Conservation (phyloP, 2,888 invertebrate species). For the Heteropelma amictum region DNA sequence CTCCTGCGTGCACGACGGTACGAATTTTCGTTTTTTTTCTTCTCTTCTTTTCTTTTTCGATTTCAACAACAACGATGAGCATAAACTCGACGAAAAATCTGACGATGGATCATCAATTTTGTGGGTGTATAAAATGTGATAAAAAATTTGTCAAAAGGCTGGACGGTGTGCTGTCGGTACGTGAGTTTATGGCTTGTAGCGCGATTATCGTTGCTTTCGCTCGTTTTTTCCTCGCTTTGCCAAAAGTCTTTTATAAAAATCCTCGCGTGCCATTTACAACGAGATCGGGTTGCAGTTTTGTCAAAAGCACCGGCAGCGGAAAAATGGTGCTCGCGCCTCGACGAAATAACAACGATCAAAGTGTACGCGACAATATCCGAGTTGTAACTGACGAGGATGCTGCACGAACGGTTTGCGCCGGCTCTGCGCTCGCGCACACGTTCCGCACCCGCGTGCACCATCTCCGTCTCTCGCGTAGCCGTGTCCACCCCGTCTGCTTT, state of each 20-base stretch:
- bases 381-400: conserved; percentile 76
- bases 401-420: conserved; percentile 75
- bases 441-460: conserved; percentile 60
- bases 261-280: no score
- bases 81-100: no score
- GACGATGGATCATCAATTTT: not conserved
- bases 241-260: not conserved
- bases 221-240: not conserved
- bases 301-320: conserved; percentile 5
- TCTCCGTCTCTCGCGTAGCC: conserved; percentile 45
- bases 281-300: not conserved
- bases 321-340: not conserved
- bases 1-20: no score
- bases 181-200: not conserved
- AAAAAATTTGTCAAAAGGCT: not conserved
- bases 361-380: conserved; percentile 74
- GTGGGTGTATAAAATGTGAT: not conserved
- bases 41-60: no score
- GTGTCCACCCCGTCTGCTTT: conserved; percentile 44
- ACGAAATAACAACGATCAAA: conserved; percentile 56
- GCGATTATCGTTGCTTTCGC: not conserved
- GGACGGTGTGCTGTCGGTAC: not conserved
- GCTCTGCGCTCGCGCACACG: conserved; percentile 73
- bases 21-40: no score
- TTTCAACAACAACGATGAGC: no score